Base-by-base conservation (phyloP, 2,113 vertebrate genomes). In the Muntiacus muntjak region DNA sequence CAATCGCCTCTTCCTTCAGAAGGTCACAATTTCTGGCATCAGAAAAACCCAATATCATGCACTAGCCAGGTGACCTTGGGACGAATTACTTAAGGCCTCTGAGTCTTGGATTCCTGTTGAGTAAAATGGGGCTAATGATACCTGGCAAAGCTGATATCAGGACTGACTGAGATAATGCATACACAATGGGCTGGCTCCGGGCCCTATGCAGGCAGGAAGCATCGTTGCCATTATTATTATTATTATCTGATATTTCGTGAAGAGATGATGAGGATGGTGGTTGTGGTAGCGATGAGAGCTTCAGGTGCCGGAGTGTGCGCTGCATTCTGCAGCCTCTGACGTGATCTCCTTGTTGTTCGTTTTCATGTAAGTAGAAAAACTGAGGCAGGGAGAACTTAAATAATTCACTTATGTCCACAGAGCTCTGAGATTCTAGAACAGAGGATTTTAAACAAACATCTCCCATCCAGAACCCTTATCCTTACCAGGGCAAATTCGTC, bases 191-290 rank as follows among this genome's bases (percentile, higher is more conserved):
- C 67, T 21, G 6, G 57, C 2, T 7, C 7, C 2, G 19, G 67
- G 55, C 60, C 13, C 15, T 43, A 11, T 60, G 30, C 2, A 79
- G 57, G 26, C 55, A n/a, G 0, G 23, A 74, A 79, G 52, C 10
- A 1, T 0, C 2, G 7, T n/a, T 2, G 3, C 79, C 81, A 0
- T 50, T 92, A 30, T 45, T 4, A 12, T 52, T 7, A 15, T 79
- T 25, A 67, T 55, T 40, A 58, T 47, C 17, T 81, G 45, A 8
- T 52, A 6, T 78, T 45, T 89, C 45, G 3, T 19, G 40, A 52
- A 21, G 67, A 5, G 96, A 81, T 76, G 71, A 19, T 23, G 87
- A 11, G 25, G 57, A 2, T 62, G 30, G 15, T 30, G 26, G 57
- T 21, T 26, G 52, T 12, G 11, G 30, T 6, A 3, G 43, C 25